A percentile compares a stretch with the other conserved stretches of the same genome.
Evolutionary conservation across 2,797 vertebrate genomes (phyloP).

Genomic region (Taenioides sp.): DNA sequence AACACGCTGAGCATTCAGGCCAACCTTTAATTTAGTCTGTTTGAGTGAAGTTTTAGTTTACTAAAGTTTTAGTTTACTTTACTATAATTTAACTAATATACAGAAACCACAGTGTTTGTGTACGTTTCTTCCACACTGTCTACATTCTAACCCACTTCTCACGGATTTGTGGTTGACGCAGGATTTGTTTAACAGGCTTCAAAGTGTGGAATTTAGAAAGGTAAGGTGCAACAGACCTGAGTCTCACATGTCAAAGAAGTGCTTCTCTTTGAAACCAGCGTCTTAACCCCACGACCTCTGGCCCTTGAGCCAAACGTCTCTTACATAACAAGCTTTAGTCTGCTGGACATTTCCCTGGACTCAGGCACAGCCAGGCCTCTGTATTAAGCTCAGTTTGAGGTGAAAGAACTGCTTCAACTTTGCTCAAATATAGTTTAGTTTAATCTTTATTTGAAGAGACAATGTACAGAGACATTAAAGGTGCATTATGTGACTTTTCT

Average conservation of each 20-base stretch:
- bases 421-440: neutral
- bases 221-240: constrained; percentile 14
- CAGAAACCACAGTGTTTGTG: neutral
- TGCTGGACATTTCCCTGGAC: constrained; percentile 56
- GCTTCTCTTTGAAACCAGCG: constrained; percentile 25
- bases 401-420: neutral
- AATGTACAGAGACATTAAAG: no score
- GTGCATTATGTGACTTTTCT: no score
- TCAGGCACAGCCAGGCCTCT: constrained; percentile 53
- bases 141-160: neutral
- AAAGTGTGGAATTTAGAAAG: constrained; percentile 15
- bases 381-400: constrained; percentile 28
- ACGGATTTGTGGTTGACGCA: neutral
- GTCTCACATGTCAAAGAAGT: constrained; percentile 21
- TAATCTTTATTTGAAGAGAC: no score
- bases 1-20: no score
- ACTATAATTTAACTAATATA: no score
- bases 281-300: constrained; percentile 11
- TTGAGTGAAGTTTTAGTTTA: no score
- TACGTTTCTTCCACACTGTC: neutral
- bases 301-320: constrained; percentile 43
- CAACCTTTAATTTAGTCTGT: no score
- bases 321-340: constrained; percentile 70
- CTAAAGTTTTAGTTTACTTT: no score
- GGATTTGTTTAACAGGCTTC: neutral